Evolutionary conservation across 2,113 vertebrate species (phyloP), one percentile per base, ranked within the genome.

Genomic region (Raja brachyura): DNA sequence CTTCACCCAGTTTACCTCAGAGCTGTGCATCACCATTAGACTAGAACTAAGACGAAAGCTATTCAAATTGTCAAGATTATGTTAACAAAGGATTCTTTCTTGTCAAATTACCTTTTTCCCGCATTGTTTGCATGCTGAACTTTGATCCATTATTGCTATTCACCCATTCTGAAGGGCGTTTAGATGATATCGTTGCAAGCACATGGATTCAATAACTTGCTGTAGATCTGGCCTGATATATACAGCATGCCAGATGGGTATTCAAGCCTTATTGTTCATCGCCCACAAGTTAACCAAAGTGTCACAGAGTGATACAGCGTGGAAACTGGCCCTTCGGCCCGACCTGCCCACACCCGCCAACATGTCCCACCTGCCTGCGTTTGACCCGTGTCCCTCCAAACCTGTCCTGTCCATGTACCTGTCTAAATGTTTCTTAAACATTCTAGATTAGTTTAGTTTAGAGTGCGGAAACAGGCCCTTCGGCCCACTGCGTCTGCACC

Each of bases 61-160:
- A 73, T 92, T 92, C 63, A 31, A 90, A 8, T 9, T 33, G 63
- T 39, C 61, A 39, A 73, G 66, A 73, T 92, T 48, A 92, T 92
- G 73, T 92, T 48, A 92, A 92, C 33, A 92, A 73, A 73, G 33
- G 39, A 92, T 92, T 92, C 31, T 92, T 92, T 92, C 88, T 92
- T 92, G 16, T 70, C 28, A 61, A 11, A 28, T 61, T 86, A 59
- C 56, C 3, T 73, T 48, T 92, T 63, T 92, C 66, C 48, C 4
- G 48, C 33, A 92, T 70, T 73, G 63, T 73, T 92, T 73, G 88
- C 11, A 25, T 63, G 18, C 70, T 70, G 88, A 92, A 92, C 66
- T 48, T 73, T 73, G 66, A 73, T 73, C 66, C 20, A 25, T 25
- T 66, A 16, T 68, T 16, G 11, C 11, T 33, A 6, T 66, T 88